Base-by-base conservation (phyloP, 2,888 invertebrate species). In the Melanophora roralis region DNA sequence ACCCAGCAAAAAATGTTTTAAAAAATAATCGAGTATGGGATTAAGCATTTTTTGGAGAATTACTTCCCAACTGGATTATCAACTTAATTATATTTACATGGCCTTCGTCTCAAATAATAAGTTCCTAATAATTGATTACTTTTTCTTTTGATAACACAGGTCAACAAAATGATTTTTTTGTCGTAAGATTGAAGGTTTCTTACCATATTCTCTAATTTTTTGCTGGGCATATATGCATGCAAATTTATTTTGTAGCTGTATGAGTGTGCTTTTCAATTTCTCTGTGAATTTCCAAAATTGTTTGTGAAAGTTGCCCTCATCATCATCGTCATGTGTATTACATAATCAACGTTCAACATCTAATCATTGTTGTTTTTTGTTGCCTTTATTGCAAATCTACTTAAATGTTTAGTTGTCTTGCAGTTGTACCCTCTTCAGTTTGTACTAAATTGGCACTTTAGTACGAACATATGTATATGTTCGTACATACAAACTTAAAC, bases 231-330 rank as follows among this genome's bases (percentile, higher is more conserved):
- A 69, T 64, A 14, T 40, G 40, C 4, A 57, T 57, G 53, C 45
- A 69, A 79, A 65, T 65, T 64, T 36, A 43, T 21, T 55, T 62
- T 19, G 5, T 51, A 59, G 57, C 36, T 74, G 57, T 57, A 12
- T 57, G 9, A 45, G 12, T 40, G 23, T 59, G 40, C 55, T 76
- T 76, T 72, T 62, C 80, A 73, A 76, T 76, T 76, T 80, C 80
- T 68, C 68, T 80, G 76, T 76, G 80, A 80, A 80, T 80, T 80
- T 80, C 80, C 80, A 57, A 80, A 79, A 73, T 57, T 74, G 51
- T 47, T 75, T 60, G 67, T 21, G 40, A 69, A 76, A 80, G 73
- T 80, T 80, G 80, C 76, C 68, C 62, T 38, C 62, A 65, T 75
- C 75, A 71, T 38, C 73, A 64, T 27, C 53, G 16, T 40, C 47